Base-by-base conservation (phyloP, 2,888 invertebrate genomes). In the Choreutis nemorana region DNA sequence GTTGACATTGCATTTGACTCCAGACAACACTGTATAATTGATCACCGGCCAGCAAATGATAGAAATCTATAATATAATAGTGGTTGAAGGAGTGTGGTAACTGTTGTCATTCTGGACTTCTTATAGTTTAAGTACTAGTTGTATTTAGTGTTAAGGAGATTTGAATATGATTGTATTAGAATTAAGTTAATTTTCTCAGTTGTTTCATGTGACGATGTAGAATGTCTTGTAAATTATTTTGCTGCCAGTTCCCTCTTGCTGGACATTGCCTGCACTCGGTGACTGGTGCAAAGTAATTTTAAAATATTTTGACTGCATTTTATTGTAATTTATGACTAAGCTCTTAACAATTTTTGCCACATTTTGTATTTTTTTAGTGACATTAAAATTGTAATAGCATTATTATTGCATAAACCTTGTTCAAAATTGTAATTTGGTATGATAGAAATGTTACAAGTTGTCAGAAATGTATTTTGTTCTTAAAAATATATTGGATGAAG, bases 391-490 rank as follows among this genome's bases (percentile, higher is more conserved):
- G 51, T 53, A 48, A 48, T 55, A 51, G 46, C 44, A 50, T 52
- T 57, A 46, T 53, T 32, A 42, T 39, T 46, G 45, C 41, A 53
- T 48, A 50, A 44, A 49, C 38, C 28, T 64, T 66, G 60, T 63
- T 61, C 59, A 43, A 59, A 62, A 62, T 63, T 67, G 63, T 67
- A 71, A 66, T 68, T 65, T 67, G 58, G 64, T 63, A 68, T 70
- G 65, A 70, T 71, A 65, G 65, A 65, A 68, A 61, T 75, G 73
- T 75, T 75, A 63, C 44, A 58, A 65, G 63, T 67, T 75, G 59
- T 70, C 67, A 71, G 63, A 73, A 73, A 65, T 73, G 70, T 72
- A 73, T 75, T 75, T 77, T 73, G 70, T 71, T 67, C 70, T 73
- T 72, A 64, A 61, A 73, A 77, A 72, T 77, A 77, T 73, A 75